phyloP scores from a whole-genome alignment of 2,888 invertebrate species.

The Acleris literana region DNA sequence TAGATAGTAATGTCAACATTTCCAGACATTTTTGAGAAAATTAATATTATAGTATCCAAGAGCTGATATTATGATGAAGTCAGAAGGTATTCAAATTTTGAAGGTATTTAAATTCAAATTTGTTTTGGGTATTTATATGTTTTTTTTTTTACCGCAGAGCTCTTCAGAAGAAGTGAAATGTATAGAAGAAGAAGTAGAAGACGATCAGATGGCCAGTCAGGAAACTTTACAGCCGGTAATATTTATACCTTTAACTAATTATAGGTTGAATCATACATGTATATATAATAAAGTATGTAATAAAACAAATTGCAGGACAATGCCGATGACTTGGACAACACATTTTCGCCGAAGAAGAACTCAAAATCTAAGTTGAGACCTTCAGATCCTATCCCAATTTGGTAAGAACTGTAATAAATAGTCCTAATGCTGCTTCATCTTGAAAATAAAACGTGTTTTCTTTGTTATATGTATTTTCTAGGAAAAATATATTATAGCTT shows the following conservation, averaged over 20 bases:
- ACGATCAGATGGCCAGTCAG: constrained; percentile 79
- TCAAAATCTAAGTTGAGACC: constrained; percentile 78
- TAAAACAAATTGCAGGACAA: constrained; percentile 50
- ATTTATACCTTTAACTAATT: neutral
- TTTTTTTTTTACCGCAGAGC: constrained; percentile 66
- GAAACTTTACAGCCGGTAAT: constrained; percentile 76
- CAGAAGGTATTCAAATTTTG: no score
- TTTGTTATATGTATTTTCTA: no score
- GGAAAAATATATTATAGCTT: no score
- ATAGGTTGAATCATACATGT: neutral
- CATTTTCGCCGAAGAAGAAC: constrained; percentile 63
- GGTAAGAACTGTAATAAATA: constrained; percentile 66
- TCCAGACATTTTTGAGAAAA: no score
- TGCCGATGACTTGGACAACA: constrained; percentile 66
- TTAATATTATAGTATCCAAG: no score
- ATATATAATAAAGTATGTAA: neutral
- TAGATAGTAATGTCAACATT: no score
- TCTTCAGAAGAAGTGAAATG: constrained; percentile 87
- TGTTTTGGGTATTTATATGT: neutral
- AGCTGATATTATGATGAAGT: no score
- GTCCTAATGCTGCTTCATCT: neutral
- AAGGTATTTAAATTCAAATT: no score
- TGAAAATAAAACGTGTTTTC: no score
- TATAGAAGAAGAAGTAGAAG: constrained; percentile 90
- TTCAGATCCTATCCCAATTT: constrained; percentile 91